Conservation (phyloP, 53 echinoderm and acorn worm species). For the Zoroaster sp. region DNA sequence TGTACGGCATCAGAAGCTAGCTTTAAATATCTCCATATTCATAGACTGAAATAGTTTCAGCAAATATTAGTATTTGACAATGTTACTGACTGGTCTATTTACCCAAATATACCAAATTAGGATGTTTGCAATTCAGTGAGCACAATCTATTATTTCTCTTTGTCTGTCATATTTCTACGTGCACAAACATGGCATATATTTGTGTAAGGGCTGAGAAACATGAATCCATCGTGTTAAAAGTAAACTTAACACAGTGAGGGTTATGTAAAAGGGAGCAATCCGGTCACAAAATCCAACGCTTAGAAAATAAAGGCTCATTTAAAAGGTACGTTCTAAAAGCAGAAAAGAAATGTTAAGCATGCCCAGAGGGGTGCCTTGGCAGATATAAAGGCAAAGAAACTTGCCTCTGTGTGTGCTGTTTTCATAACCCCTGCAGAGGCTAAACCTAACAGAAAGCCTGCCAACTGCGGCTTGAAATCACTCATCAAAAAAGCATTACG, state of each 20-base stretch:
- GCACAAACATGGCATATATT: no score
- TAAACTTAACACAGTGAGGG: neutral
- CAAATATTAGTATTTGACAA: no score
- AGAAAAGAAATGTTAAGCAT: neutral
- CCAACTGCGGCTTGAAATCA: conserved; percentile 54
- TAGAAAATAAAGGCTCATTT: neutral
- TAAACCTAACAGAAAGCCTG: conserved; percentile 10
- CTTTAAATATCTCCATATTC: no score
- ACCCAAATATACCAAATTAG: no score
- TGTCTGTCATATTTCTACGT: no score
- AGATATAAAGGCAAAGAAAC: neutral
- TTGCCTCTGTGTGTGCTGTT: conserved; percentile 21
- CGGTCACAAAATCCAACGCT: neutral
- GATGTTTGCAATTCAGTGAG: no score
- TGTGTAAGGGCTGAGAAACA: neutral
- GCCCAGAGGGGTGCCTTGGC: conserved; percentile 13
- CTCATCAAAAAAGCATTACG: conserved; percentile 55
- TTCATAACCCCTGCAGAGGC: conserved; percentile 23
- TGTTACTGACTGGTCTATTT: no score
- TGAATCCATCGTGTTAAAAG: neutral
- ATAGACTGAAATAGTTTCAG: no score
- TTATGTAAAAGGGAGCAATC: neutral
- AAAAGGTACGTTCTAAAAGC: neutral
- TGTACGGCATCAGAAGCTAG: no score
- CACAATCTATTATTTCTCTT: no score